These are phyloP conservation scores for Rachycentron canadum DNA, from an alignment of 2,797 vertebrate species.

Conservation along the genomic window DNA sequence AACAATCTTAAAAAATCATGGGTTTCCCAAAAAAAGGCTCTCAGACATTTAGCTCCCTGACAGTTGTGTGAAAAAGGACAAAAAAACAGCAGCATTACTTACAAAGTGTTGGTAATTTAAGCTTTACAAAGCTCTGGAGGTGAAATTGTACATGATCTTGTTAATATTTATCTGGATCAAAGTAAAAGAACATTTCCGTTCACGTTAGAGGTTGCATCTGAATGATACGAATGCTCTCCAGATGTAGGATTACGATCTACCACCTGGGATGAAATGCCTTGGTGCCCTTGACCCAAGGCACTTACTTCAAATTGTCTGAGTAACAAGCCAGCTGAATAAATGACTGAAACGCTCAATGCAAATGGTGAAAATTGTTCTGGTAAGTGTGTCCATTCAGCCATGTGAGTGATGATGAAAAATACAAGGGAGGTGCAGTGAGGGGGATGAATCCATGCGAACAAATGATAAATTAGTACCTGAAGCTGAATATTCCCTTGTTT, in stretches of 20 bases:
- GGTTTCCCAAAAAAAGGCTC: no score
- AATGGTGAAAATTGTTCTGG: slow-evolving; percentile 46
- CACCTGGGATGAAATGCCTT: slow-evolving; percentile 31
- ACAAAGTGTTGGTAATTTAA: not conserved
- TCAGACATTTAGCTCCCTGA: no score
- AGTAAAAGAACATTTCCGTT: slow-evolving; percentile 8
- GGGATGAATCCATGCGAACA: slow-evolving; percentile 48
- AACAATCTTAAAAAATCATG: no score
- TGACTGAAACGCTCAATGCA: slow-evolving; percentile 33
- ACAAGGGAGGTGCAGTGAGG: slow-evolving; percentile 18
- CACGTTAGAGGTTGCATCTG: not conserved
- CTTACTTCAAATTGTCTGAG: slow-evolving; percentile 53
- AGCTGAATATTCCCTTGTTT: slow-evolving; percentile 35
- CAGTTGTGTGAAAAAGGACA: no score
- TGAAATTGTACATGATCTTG: not conserved
- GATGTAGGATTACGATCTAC: slow-evolving; percentile 4
- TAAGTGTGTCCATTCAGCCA: slow-evolving; percentile 46
- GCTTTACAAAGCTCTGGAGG: not conserved
- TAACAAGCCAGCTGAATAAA: slow-evolving; percentile 60
- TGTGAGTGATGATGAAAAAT: slow-evolving; percentile 55
- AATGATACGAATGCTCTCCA: not conserved
- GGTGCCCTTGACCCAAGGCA: slow-evolving; percentile 51
- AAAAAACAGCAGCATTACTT: not conserved
- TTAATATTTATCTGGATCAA: slow-evolving; percentile 1
- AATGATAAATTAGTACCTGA: slow-evolving; percentile 41